Conservation (phyloP, 2,888 invertebrate species). For the Thecocarcelia acutangulata region DNA sequence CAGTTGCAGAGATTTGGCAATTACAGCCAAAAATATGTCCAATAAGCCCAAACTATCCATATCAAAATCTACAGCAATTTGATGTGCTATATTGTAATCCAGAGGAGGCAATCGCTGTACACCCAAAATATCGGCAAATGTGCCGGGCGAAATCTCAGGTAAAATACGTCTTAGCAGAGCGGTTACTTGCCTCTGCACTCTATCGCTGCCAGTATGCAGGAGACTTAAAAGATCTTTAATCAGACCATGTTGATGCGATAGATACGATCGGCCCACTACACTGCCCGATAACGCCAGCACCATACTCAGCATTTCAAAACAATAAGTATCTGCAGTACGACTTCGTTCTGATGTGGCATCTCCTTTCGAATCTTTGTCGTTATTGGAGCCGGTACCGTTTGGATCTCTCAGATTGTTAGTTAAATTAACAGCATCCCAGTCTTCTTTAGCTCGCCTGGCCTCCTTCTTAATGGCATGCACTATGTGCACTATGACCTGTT, state of each 20-base stretch:
- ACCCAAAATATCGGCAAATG: slow-evolving; percentile 89
- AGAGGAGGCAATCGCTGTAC: slow-evolving; percentile 87
- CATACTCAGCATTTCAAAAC: slow-evolving; percentile 98
- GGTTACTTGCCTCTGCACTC: slow-evolving; percentile 95
- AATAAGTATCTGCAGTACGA: slow-evolving; percentile 90
- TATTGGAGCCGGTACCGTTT: slow-evolving; percentile 65
- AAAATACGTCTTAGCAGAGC: slow-evolving; percentile 92
- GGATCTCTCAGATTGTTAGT: slow-evolving; percentile 74
- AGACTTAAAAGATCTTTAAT: slow-evolving; percentile 92
- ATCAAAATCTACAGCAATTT: slow-evolving; percentile 79
- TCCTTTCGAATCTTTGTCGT: slow-evolving; percentile 73
- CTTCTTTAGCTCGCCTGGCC: slow-evolving; percentile 91
- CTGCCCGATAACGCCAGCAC: slow-evolving; percentile 96
- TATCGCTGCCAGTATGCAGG: slow-evolving; percentile 95
- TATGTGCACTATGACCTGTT: slow-evolving; percentile 95
- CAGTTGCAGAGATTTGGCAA: slow-evolving; percentile 94
- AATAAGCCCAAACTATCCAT: slow-evolving; percentile 88
- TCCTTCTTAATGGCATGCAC: slow-evolving; percentile 95
- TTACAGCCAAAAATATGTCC: slow-evolving; percentile 94
- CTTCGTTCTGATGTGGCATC: slow-evolving; percentile 77
- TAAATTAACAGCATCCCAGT: slow-evolving; percentile 89
- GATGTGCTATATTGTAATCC: slow-evolving; percentile 88
- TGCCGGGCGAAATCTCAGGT: slow-evolving; percentile 93
- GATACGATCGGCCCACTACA: slow-evolving; percentile 92
- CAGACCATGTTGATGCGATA: slow-evolving; percentile 93